Evolutionary conservation across 2,797 vertebrate species (phyloP), one percentile per base, ranked within the genome.

Genomic region (Platyrinchus mystaceus): DNA sequence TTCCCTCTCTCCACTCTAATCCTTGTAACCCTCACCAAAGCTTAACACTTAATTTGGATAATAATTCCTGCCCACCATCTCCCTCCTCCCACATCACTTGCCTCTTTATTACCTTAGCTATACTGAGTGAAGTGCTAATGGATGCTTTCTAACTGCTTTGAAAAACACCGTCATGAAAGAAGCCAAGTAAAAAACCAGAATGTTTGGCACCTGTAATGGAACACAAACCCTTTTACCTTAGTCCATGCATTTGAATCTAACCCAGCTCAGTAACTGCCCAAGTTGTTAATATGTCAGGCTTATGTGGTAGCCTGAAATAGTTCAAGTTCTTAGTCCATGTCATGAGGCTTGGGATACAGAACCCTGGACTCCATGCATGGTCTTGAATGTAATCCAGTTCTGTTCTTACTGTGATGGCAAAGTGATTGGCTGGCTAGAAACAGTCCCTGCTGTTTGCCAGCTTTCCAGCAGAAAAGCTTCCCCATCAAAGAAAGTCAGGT

Each of bases 21-120:
- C 85, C 60, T 77, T 75, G 63, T 95, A 95, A 92, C 64, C 53
- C 84, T 95, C 67, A 87, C 95, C 90, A 71, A 96, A 95, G 87
- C 55, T 90, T 94, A 97, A 95, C 94, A 94, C 87, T 37, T 95
- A 83, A 96, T 97, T 97, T 96, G 94, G 91, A 89, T 90, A 96
- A 56, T 95, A 86, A 95, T 69, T 91, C 89, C 87, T 91, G 36
- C 64, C 49, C 56, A 87, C 89, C 74, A 74, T 89, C 41, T 95
- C 64, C 46, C 50, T 84, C 59, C 77, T 93, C 67, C 71, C 86
- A 74, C 73, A 91, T 93, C 55, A 62, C 63, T 95, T 86, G 68
- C 87, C 59, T 52, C 21, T 50, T 94, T 94, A 91, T 93, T 96
- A 91, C 66, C 88, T 96, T 84, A 90, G 64, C 70, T 94, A 55